Base-by-base conservation (phyloP, 2,797 vertebrate species). In the Cyclura pinguis region DNA sequence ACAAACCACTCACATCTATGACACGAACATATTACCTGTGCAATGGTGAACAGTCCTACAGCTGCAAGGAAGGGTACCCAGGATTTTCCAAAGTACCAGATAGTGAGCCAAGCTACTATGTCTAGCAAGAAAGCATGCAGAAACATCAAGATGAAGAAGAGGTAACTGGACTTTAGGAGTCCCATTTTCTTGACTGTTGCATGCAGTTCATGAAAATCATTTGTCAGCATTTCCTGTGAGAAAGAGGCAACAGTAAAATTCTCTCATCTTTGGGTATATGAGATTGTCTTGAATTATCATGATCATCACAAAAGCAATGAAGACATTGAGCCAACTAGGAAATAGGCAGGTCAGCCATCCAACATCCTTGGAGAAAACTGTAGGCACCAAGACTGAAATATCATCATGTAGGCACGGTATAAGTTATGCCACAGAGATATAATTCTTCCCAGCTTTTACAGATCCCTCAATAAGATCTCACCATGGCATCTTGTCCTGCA, bases 401-500 rank as follows among this genome's bases (percentile, higher is more conserved):
- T 76, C n/a, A 38, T 52, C 27, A 8, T 77, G 6, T 24, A 35
- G 2, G 18, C 80, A 83, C 24, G 27, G 8, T 52, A 50, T 78
- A 69, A 18, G 27, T 50, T 38, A 10, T 55, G 47, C 6, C 27
- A 24, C 18, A 35, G 14, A 27, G 9, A 57, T 42, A 18, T 72
- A n/a, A 50, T 29, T 24, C 59, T 85, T 24, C 76, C 20, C 35
- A 80, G 50, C 24, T 72, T 1, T 22, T 74, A 24, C 42, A 8
- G 18, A 3, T 62, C 64, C 50, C 35, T 1, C 24, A 80, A 24
- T 18, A 85, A 84, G 59, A 55, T 52, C 91, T 93, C 20, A 94
- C 92, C 89, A 92, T 94, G 12, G 91, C 93, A 69, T 94, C 93
- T 83, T 94, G 89, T 42, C 94, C 94, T 5, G 94, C 84, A 76